Conservation (phyloP, 2,113 vertebrate species). For the Pedionomus torquatus region DNA sequence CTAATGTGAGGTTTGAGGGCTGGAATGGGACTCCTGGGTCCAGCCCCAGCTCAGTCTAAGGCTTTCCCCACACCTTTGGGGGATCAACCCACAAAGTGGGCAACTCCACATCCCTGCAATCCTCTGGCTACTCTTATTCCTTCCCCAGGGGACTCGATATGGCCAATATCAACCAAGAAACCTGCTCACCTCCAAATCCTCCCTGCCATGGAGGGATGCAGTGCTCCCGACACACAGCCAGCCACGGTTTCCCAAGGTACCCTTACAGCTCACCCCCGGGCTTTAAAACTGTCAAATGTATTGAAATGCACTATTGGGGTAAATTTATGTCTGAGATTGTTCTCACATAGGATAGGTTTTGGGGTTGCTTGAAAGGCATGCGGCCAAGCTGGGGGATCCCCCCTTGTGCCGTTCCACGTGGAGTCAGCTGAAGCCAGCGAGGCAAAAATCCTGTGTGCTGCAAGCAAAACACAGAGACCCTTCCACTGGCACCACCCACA, state of each 20-base stretch:
- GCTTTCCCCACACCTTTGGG: neutral
- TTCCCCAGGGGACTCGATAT: fast-evolving
- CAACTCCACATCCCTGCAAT: neutral
- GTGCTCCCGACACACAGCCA: fast-evolving
- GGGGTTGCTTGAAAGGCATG: neutral
- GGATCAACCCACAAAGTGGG: neutral
- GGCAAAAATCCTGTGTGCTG: neutral
- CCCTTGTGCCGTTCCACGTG: neutral
- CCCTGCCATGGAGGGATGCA: neutral
- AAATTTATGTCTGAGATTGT: neutral
- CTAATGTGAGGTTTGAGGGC: neutral
- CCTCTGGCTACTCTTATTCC: neutral
- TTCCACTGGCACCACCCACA: neutral
- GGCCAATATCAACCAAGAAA: neutral
- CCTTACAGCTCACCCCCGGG: neutral
- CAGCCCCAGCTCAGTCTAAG: neutral
- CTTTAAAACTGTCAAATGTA: neutral
- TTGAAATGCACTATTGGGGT: neutral
- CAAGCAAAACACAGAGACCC: neutral
- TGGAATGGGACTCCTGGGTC: neutral
- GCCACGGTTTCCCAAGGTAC: fast-evolving
- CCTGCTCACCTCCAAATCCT: neutral
- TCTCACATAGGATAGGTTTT: neutral
- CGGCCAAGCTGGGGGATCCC: neutral
- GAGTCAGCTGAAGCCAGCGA: neutral